Percentiles rank a stretch among this genome's conserved stretches.
These are phyloP conservation scores for Enteromius mattozi DNA, from an alignment of 2,797 vertebrate species.

Conservation along the genomic window DNA sequence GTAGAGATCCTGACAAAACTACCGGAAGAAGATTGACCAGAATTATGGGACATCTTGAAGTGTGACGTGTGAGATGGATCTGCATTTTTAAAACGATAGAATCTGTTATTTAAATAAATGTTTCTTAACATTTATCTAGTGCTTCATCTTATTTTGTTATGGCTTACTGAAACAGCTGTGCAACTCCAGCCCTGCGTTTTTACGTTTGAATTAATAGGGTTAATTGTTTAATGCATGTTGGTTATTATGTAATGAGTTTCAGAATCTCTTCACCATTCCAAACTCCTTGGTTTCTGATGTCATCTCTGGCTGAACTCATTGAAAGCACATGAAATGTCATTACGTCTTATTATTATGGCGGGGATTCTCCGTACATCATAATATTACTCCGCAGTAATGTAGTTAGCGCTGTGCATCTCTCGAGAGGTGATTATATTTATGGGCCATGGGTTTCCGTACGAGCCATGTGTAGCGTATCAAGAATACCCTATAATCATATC, in stretches of 20 bases:
- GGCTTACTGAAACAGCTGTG: constrained; percentile 7
- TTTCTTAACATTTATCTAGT: constrained; percentile 14
- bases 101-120: constrained; percentile 18
- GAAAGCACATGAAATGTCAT: constrained; percentile 54
- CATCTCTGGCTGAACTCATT: constrained; percentile 34
- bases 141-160: constrained; percentile 3
- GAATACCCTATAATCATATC: constrained; percentile 71
- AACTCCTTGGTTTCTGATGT: constrained; percentile 27
- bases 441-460: constrained; percentile 45
- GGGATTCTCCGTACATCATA: constrained; percentile 55
- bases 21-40: constrained; percentile 71
- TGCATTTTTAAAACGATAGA: neutral
- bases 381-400: constrained; percentile 60
- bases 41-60: neutral
- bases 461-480: constrained; percentile 58
- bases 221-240: constrained; percentile 42
- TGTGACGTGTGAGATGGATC: neutral
- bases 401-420: constrained; percentile 67
- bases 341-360: constrained; percentile 59
- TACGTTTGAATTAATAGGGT: neutral
- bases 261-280: constrained; percentile 6
- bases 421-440: constrained; percentile 64
- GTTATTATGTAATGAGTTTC: constrained; percentile 6
- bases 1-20: constrained; percentile 86
- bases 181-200: neutral